Percentiles rank a stretch among this genome's conserved stretches.
These are phyloP conservation scores for Pollenia labialis DNA, from an alignment of 2,888 invertebrate genomes.

Conservation along the genomic window DNA sequence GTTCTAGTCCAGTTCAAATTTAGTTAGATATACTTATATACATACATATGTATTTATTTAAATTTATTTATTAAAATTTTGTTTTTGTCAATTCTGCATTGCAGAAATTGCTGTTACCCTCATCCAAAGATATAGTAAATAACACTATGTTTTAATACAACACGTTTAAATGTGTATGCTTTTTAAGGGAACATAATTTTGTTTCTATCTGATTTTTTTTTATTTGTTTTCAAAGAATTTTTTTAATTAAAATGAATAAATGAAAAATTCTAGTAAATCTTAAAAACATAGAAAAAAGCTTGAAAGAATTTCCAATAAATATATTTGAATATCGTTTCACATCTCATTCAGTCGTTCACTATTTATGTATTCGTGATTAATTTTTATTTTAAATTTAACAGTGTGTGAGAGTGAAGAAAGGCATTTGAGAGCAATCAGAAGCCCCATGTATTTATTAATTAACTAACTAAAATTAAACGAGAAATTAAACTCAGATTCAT, in stretches of 20 bases:
- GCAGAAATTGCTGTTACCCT: not conserved
- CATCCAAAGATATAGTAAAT: not conserved
- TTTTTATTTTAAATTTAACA: not conserved
- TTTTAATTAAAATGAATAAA: constrained; percentile 27
- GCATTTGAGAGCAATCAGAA: not conserved
- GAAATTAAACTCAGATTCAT: too few relatives aligned
- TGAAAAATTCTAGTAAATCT: constrained; percentile 37
- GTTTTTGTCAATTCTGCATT: not conserved
- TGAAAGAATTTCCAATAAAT: not conserved
- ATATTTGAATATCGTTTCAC: not conserved
- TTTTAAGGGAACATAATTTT: not conserved
- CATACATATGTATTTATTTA: too few relatives aligned
- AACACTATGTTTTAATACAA: not conserved
- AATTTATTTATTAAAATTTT: too few relatives aligned
- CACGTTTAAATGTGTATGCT: not conserved
- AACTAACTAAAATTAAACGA: too few relatives aligned
- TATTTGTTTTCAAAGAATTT: not conserved
- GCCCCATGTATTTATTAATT: too few relatives aligned
- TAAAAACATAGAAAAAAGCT: not conserved
- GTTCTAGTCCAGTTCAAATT: too few relatives aligned
- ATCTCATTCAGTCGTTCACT: not conserved
- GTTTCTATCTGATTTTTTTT: not conserved
- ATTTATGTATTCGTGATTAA: not conserved
- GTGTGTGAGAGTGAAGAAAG: not conserved
- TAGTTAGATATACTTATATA: too few relatives aligned